Evolutionary conservation across 1,140 invertebrate genomes (phyloP).

Genomic region (Pogonognathellus flavescens): DNA sequence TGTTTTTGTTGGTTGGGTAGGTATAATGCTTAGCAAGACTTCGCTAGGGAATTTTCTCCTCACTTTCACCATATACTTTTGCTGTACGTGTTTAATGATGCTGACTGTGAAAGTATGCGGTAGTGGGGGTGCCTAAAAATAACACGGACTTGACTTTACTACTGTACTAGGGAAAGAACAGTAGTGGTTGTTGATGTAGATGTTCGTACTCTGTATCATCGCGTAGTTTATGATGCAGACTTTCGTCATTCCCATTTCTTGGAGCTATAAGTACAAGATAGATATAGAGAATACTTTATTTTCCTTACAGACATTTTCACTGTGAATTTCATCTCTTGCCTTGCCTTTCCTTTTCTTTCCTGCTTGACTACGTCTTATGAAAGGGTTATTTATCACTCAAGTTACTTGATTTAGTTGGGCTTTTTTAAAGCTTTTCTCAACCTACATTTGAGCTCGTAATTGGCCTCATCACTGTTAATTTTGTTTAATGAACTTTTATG

Average conservation of each 20-base stretch:
- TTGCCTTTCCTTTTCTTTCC: conserved; percentile 26
- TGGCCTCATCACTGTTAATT: conserved; percentile 51
- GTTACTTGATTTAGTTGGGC: conserved; percentile 44
- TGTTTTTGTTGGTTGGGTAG: too few relatives aligned
- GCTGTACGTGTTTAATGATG: conserved; percentile 29
- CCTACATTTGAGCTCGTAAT: conserved; percentile 38
- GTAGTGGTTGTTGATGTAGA: conserved; percentile 5
- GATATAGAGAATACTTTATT: background rate
- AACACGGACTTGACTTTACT: background rate
- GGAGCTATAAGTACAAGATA: background rate
- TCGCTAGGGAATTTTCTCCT: too few relatives aligned
- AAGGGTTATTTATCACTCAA: conserved; percentile 41
- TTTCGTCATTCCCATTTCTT: background rate
- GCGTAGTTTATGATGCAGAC: conserved; percentile 13
- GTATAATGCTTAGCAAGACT: too few relatives aligned
- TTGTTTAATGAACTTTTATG: conserved; percentile 54
- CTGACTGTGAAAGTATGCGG: background rate
- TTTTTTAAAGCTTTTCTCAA: conserved; percentile 46
- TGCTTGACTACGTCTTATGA: conserved; percentile 7
- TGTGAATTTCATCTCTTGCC: conserved; percentile 1
- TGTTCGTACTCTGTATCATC: conserved; percentile 10
- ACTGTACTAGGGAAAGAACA: background rate
- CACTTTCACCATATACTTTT: too few relatives aligned
- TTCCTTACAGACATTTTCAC: background rate
- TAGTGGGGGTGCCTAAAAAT: conserved; percentile 8